Conservation (phyloP, 1,140 invertebrate genomes). For the Heliconius himera region DNA sequence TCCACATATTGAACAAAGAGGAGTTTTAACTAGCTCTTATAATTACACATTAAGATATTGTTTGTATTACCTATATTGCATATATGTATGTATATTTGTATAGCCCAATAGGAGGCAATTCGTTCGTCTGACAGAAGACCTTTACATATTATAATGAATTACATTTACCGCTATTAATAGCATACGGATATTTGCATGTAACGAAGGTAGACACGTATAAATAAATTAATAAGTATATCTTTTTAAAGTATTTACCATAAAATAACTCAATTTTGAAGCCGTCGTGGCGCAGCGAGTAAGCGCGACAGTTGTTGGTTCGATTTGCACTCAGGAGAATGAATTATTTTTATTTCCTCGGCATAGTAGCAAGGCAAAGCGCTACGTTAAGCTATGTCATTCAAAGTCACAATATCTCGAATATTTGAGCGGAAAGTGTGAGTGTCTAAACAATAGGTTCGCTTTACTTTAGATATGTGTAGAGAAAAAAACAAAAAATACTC, state of each 20-base stretch:
- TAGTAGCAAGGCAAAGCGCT: too few relatives aligned
- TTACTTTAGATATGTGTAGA: not conserved
- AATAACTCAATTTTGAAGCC: not conserved
- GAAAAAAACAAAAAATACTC: not conserved
- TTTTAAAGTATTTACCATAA: not conserved
- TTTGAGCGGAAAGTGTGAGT: not conserved
- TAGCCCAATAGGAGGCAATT: not conserved
- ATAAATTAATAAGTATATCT: conserved; percentile 15
- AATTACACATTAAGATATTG: not conserved
- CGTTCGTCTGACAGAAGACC: conserved; percentile 1
- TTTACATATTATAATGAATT: conserved; percentile 10
- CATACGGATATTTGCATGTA: not conserved
- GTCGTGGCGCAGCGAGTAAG: too few relatives aligned
- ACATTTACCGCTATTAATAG: conserved; percentile 10
- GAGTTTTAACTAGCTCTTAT: not conserved
- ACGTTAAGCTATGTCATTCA: too few relatives aligned
- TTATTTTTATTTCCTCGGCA: too few relatives aligned
- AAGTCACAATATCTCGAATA: not conserved
- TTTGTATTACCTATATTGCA: not conserved
- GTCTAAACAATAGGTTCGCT: not conserved
- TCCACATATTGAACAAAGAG: not conserved
- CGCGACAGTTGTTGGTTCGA: too few relatives aligned
- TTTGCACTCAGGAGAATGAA: too few relatives aligned
- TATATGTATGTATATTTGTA: conserved; percentile 4
- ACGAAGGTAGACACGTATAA: conserved; percentile 1